A percentile compares a stretch with the other conserved stretches of the same genome.
These are phyloP conservation scores for Enteromius paludinosus DNA, from an alignment of 2,797 vertebrate species.

Conservation along the genomic window DNA sequence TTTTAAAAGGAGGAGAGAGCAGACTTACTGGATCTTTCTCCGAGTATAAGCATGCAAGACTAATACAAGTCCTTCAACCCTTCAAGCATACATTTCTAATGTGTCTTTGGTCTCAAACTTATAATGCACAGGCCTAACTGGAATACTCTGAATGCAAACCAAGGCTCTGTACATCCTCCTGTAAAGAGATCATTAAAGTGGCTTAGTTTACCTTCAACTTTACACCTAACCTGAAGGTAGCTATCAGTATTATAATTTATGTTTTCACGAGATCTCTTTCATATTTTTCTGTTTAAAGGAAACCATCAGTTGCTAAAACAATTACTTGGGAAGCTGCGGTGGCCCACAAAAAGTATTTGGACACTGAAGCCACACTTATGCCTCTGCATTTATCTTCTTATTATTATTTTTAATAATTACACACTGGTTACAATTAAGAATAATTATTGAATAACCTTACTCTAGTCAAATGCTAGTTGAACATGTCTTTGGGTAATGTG, in stretches of 20 bases:
- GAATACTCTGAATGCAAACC: constrained; percentile 10
- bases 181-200: constrained; percentile 62
- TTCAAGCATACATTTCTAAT: constrained; percentile 6
- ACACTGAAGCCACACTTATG: not conserved
- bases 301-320: not conserved
- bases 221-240: constrained; percentile 53
- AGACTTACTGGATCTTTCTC: constrained; percentile 26
- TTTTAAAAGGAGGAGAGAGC: constrained; percentile 5
- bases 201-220: constrained; percentile 62
- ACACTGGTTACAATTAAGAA: not conserved
- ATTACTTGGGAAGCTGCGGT: not conserved
- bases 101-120: not conserved
- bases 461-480: not conserved
- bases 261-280: not conserved
- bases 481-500: too few relatives aligned
- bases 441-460: not conserved
- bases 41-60: not conserved
- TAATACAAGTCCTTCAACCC: constrained; percentile 5
- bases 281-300: not conserved
- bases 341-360: not conserved
- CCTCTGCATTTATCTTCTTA: not conserved
- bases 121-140: not conserved
- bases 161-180: constrained; percentile 53
- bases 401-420: not conserved
- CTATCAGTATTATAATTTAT: not conserved